Evolutionary conservation across 2,797 vertebrate genomes (phyloP).

Genomic region (Staurois parvus): DNA sequence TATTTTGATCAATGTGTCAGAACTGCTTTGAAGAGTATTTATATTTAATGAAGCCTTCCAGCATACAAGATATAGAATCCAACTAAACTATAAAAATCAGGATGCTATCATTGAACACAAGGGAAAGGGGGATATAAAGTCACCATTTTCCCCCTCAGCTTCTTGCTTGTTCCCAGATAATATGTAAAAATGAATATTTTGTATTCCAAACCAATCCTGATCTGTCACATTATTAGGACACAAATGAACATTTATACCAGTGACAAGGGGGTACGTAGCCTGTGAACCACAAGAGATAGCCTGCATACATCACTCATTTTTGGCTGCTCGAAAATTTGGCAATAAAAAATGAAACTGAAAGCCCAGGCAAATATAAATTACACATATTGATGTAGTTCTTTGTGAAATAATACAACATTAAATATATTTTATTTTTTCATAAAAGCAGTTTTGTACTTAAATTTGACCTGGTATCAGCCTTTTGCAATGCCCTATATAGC

Average conservation of each 20-base stretch:
- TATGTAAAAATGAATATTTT: background rate
- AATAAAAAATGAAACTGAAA: background rate
- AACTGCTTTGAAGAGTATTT: constrained; percentile 3
- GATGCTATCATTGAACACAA: background rate
- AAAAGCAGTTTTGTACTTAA: background rate
- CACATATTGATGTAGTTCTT: no score
- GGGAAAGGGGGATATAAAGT: background rate
- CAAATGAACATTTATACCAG: background rate
- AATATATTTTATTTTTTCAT: no score
- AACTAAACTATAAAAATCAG: background rate
- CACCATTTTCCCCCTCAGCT: background rate
- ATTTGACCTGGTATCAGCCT: background rate
- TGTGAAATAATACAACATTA: no score
- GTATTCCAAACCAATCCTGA: background rate
- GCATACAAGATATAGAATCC: constrained; percentile 1
- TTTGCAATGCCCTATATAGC: no score
- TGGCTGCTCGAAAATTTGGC: background rate
- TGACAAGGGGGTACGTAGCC: background rate
- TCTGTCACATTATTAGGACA: background rate
- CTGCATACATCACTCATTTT: background rate
- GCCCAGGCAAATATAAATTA: no score
- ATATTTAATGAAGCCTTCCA: constrained; percentile 12
- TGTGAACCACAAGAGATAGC: background rate
- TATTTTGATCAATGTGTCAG: background rate
- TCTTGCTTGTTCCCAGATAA: background rate